Base-by-base conservation (phyloP, 2,797 vertebrate genomes). In the Halcyon smyrnensis region DNA sequence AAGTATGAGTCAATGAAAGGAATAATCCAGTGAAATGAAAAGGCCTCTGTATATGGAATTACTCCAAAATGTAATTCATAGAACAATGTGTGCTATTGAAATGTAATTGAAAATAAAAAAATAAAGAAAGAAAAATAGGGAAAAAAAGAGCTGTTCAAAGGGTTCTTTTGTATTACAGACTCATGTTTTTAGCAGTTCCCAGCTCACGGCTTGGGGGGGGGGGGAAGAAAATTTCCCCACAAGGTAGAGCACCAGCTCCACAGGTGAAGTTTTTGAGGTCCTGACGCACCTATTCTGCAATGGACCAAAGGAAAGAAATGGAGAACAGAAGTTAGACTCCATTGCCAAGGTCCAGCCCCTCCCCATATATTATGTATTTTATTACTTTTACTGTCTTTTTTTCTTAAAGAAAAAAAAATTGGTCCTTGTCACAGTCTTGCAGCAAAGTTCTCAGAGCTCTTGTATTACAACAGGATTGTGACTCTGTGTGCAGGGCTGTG, bases 11-110 rank as follows among this genome's bases (percentile, higher is more conserved):
- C 82, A 67, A 1, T 75, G 79, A 57, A 89, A 87, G 37, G 46
- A 51, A 30, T 83, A 67, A 83, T 85, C 63, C 56, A 36, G 34
- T 87, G 60, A 80, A 68, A 89, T 74, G 36, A 92, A 89, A 95
- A 95, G 45, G 45, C 36, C 45, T 97, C 86, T 92, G 45, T 74
- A 5, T 45, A 46, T 64, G 83, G 85, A 89, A 50, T 62, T 82
- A 77, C 56, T 89, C 77, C 39, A 73, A 74, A 92, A 51, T 20
- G 23, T 60, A 67, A 64, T 50, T 87, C 69, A 11, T 7, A 46
- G 75, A 95, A 91, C 87, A 97, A 87, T 85, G 64, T 1, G 2
- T 70, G 53, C 75, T 85, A 83, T 77, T 95, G 84, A 94, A 92
- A 81, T 43, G 30, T 6, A 41, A 37, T 23, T 41, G 0, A 0